Evolutionary conservation across 2,797 vertebrate genomes (phyloP).

Genomic region (Fringilla coelebs): DNA sequence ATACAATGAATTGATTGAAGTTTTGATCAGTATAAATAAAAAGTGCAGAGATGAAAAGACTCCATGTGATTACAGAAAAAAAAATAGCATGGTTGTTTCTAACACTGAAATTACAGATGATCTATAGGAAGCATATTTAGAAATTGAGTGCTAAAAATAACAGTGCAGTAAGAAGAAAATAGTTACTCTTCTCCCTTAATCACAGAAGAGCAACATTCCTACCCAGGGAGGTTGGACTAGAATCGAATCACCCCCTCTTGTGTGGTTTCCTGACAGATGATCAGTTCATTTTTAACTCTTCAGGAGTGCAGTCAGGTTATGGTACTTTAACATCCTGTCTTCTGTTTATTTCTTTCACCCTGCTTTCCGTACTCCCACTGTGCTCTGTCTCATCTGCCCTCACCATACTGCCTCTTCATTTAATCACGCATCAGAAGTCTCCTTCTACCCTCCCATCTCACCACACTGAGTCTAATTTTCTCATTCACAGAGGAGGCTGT

Average conservation of each 20-base stretch:
- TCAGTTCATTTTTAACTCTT: slow-evolving; percentile 55
- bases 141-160: slow-evolving; percentile 16
- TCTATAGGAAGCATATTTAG: slow-evolving; percentile 9
- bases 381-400: slow-evolving; percentile 50
- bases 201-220: not conserved
- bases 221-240: not conserved
- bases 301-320: slow-evolving; percentile 17
- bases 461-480: slow-evolving; percentile 52
- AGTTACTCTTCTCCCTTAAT: not conserved
- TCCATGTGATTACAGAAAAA: not conserved
- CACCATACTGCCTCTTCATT: slow-evolving; percentile 50
- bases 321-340: slow-evolving; percentile 51
- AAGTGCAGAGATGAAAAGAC: not conserved
- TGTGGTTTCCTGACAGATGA: slow-evolving; percentile 15
- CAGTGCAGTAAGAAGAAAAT: not conserved
- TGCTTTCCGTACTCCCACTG: slow-evolving; percentile 43
- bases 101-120: slow-evolving; percentile 1
- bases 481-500: slow-evolving; percentile 62
- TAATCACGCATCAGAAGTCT: slow-evolving; percentile 55
- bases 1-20: not conserved
- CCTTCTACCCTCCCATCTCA: slow-evolving; percentile 55
- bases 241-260: not conserved
- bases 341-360: slow-evolving; percentile 49
- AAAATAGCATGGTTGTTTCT: not conserved
- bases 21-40: not conserved